Conservation (phyloP, 2,113 vertebrate genomes). For the Maccullochella peelii region DNA sequence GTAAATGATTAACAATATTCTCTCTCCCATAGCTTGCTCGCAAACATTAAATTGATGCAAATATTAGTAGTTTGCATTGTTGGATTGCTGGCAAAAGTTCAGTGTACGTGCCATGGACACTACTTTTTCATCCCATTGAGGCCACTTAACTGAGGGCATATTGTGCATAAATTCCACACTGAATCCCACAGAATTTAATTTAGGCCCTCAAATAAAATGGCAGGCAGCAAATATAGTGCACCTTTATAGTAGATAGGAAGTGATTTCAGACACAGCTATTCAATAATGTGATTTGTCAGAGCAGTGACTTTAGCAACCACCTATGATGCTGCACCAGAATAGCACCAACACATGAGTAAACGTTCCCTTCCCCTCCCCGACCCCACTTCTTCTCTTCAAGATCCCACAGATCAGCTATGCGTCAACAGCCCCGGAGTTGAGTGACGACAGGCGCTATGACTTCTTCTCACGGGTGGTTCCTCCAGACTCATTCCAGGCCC, state of each 20-base stretch:
- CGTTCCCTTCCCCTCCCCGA: background rate
- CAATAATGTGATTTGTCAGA: slow-evolving; percentile 36
- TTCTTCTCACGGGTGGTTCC: slow-evolving; percentile 99
- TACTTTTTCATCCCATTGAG: slow-evolving; percentile 3
- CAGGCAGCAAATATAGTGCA: slow-evolving; percentile 15
- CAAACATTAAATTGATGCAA: too few species aligned
- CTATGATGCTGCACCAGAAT: slow-evolving; percentile 35
- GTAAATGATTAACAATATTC: background rate
- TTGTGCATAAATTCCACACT: slow-evolving; percentile 22
- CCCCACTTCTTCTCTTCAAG: slow-evolving; percentile 74
- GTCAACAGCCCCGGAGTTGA: slow-evolving; percentile 96
- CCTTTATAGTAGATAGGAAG: slow-evolving; percentile 7
- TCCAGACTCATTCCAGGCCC: slow-evolving; percentile 98
- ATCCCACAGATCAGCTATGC: slow-evolving; percentile 99
- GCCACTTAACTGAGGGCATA: background rate
- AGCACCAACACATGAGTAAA: slow-evolving; percentile 32
- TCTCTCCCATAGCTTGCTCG: too few species aligned
- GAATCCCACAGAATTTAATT: background rate
- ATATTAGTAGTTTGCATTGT: background rate
- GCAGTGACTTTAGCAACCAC: slow-evolving; percentile 27
- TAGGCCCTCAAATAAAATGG: slow-evolving; percentile 30
- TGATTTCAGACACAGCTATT: slow-evolving; percentile 24
- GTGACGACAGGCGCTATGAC: slow-evolving; percentile 96
- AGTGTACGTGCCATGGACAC: background rate
- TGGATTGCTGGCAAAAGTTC: background rate